These are phyloP conservation scores for Eubasilissa regina DNA, from an alignment of 1,140 invertebrate genomes.

Conservation along the genomic window DNA sequence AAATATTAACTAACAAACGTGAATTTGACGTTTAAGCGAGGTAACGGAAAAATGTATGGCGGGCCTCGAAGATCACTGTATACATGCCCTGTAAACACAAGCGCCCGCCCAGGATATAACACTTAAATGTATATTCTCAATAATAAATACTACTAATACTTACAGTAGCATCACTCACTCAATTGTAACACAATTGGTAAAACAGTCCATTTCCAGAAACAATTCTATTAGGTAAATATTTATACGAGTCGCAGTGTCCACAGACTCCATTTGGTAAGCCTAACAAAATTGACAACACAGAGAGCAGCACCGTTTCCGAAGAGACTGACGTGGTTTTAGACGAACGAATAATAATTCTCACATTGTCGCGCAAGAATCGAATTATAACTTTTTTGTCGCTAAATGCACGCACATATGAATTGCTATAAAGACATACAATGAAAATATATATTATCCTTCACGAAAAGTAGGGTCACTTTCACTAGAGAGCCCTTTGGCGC, in stretches of 20 bases:
- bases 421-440: background rate
- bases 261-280: conserved; percentile 71
- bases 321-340: conserved; percentile 53
- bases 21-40: conserved; percentile 70
- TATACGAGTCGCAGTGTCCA: conserved; percentile 68
- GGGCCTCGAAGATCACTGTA: conserved; percentile 62
- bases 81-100: conserved; percentile 51
- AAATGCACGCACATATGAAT: conserved; percentile 13
- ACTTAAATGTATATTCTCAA: conserved; percentile 27
- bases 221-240: conserved; percentile 64
- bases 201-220: conserved; percentile 61
- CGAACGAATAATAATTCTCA: conserved; percentile 37
- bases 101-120: conserved; percentile 42
- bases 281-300: conserved; percentile 81
- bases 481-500: conserved; percentile 69
- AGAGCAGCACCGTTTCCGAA: conserved; percentile 70
- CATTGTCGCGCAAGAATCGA: conserved; percentile 14
- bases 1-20: conserved; percentile 32
- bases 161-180: conserved; percentile 58
- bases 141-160: conserved; percentile 58
- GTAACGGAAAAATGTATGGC: conserved; percentile 71
- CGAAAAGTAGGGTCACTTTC: conserved; percentile 44
- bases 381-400: conserved; percentile 3
- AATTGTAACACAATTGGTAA: conserved; percentile 11
- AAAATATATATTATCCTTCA: conserved; percentile 12